Evolutionary conservation across 2,113 vertebrate genomes (phyloP).

Genomic region (Suncus etruscus): DNA sequence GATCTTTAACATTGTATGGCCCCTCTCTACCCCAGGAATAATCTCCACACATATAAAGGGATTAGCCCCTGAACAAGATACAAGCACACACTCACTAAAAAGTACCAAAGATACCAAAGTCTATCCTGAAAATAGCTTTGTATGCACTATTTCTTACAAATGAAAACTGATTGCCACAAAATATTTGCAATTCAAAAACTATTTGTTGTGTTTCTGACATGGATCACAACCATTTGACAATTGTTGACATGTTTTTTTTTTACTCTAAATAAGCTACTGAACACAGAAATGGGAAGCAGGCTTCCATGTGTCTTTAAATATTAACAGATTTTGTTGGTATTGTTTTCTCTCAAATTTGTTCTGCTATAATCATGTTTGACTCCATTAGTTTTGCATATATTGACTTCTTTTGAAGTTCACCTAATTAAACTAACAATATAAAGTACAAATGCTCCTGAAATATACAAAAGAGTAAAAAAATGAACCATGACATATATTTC

Average conservation of each 20-base stretch:
- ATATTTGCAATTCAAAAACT: slow-evolving; percentile 60
- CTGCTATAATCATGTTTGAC: slow-evolving; percentile 76
- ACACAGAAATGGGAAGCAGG: slow-evolving; percentile 74
- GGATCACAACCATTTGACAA: slow-evolving; percentile 44
- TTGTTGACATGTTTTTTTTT: slow-evolving; percentile 62
- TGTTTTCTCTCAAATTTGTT: slow-evolving; percentile 67
- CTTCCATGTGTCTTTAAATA: slow-evolving; percentile 66
- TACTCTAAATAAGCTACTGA: slow-evolving; percentile 67
- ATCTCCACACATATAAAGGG: too few species aligned
- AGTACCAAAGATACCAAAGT: neutral
- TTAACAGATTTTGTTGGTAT: slow-evolving; percentile 76
- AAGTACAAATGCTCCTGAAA: neutral
- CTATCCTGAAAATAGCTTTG: neutral
- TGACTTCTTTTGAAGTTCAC: too few species aligned
- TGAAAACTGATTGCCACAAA: neutral
- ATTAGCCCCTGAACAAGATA: too few species aligned
- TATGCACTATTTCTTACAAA: neutral
- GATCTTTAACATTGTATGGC: too few species aligned
- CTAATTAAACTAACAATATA: neutral
- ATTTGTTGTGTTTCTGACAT: slow-evolving; percentile 65
- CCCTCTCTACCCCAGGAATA: too few species aligned
- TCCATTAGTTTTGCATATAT: slow-evolving; percentile 19
- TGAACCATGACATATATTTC: neutral
- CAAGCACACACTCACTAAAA: too few species aligned
- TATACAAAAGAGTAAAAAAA: neutral